Evolutionary conservation across 2,888 invertebrate genomes (phyloP).

Genomic region (Boloria euphrosyne): DNA sequence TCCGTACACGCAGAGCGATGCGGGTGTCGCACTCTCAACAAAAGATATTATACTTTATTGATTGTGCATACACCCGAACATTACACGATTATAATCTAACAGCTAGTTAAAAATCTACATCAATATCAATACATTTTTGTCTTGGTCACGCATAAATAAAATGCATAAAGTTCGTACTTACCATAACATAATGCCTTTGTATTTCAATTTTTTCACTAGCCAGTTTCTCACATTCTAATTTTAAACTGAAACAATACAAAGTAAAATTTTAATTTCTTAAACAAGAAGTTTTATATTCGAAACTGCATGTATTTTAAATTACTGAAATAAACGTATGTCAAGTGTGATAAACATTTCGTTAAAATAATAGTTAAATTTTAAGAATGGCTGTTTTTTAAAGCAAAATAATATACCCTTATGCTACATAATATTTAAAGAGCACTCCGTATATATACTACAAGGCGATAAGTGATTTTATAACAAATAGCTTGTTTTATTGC

Average conservation of each 20-base stretch:
- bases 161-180: slow-evolving; percentile 70
- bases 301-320: not conserved
- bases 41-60: slow-evolving; percentile 58
- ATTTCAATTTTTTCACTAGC: slow-evolving; percentile 94
- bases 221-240: slow-evolving; percentile 94
- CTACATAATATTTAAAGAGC: slow-evolving; percentile 52
- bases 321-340: no score
- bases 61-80: slow-evolving; percentile 37
- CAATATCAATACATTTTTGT: slow-evolving; percentile 26
- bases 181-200: slow-evolving; percentile 95
- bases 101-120: slow-evolving; percentile 25
- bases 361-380: not conserved
- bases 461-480: slow-evolving; percentile 59
- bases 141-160: not conserved
- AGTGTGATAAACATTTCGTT: not conserved
- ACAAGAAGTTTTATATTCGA: not conserved
- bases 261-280: slow-evolving; percentile 14
- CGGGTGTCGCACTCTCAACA: slow-evolving; percentile 55
- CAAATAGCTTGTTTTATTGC: slow-evolving; percentile 56
- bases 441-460: slow-evolving; percentile 56
- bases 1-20: slow-evolving; percentile 49
- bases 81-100: slow-evolving; percentile 44
- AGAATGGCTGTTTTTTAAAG: slow-evolving; percentile 31
- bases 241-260: slow-evolving; percentile 84
- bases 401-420: slow-evolving; percentile 25